Evolutionary conservation across 2,113 vertebrate species (phyloP).

Genomic region (Smithornis capensis): DNA sequence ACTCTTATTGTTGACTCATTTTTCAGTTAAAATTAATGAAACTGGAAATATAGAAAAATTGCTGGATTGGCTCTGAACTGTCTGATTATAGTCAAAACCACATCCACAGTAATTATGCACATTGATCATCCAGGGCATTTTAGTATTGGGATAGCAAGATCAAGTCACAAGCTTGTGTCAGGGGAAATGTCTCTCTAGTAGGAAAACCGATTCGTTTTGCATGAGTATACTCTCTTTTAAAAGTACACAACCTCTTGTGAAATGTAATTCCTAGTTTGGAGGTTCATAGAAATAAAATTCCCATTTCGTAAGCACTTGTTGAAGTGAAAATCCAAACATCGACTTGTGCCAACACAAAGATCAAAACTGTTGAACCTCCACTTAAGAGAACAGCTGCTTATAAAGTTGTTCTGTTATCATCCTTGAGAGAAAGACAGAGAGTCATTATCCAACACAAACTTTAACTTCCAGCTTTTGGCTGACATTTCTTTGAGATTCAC

Average conservation of each 20-base stretch:
- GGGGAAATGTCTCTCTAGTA: not conserved
- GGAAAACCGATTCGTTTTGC: not conserved
- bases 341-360: not conserved
- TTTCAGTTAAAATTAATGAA: not conserved
- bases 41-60: not conserved
- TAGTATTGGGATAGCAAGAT: not conserved
- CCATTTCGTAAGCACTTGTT: not conserved
- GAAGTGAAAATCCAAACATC: not conserved
- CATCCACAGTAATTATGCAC: not conserved
- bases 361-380: not conserved
- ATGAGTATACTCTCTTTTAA: not conserved
- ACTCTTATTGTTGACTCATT: not conserved
- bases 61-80: not conserved
- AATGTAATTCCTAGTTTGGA: not conserved
- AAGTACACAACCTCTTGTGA: not conserved
- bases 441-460: not conserved
- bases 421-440: not conserved
- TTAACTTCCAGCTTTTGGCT: not conserved
- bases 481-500: not conserved
- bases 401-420: not conserved
- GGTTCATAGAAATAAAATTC: not conserved
- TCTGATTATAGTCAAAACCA: not conserved
- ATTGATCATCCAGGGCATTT: not conserved
- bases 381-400: not conserved
- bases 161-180: not conserved